Conservation (phyloP, 2,797 vertebrate genomes). For the Pangasius krempfi region DNA sequence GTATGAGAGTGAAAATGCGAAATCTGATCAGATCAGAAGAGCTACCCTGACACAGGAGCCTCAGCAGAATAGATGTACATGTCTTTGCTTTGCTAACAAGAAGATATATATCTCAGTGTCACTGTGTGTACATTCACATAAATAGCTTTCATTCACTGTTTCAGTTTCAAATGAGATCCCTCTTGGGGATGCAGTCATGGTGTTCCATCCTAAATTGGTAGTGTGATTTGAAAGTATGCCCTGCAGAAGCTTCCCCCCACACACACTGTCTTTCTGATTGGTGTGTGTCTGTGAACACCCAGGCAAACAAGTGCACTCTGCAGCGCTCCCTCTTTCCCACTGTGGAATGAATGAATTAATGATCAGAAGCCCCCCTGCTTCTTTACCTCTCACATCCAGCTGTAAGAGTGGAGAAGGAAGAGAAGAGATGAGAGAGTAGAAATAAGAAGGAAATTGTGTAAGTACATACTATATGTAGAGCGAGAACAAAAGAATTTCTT, state of each 20-base stretch:
- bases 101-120: not conserved
- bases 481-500: conserved; percentile 34
- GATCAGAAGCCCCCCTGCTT: conserved; percentile 24
- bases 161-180: conserved; percentile 11
- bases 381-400: not conserved
- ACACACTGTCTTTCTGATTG: conserved; percentile 13
- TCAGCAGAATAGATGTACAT: not conserved
- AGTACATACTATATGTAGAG: conserved; percentile 29
- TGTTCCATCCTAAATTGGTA: conserved; percentile 40
- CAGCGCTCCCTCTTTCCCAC: not conserved
- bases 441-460: conserved; percentile 28
- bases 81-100: not conserved
- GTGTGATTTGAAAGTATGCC: conserved; percentile 36
- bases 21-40: not conserved
- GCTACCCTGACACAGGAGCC: not conserved
- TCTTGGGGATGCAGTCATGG: conserved; percentile 11
- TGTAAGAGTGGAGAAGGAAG: conserved; percentile 3
- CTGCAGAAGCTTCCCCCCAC: conserved; percentile 14
- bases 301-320: not conserved
- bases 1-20: not conserved
- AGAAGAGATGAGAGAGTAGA: not conserved
- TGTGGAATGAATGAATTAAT: conserved; percentile 32
- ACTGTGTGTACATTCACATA: not conserved
- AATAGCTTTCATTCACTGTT: conserved; percentile 21
- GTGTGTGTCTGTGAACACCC: not conserved